These are phyloP conservation scores for Steinernema carpocapsae DNA, from an alignment of 2,888 invertebrate genomes.

Conservation along the genomic window DNA sequence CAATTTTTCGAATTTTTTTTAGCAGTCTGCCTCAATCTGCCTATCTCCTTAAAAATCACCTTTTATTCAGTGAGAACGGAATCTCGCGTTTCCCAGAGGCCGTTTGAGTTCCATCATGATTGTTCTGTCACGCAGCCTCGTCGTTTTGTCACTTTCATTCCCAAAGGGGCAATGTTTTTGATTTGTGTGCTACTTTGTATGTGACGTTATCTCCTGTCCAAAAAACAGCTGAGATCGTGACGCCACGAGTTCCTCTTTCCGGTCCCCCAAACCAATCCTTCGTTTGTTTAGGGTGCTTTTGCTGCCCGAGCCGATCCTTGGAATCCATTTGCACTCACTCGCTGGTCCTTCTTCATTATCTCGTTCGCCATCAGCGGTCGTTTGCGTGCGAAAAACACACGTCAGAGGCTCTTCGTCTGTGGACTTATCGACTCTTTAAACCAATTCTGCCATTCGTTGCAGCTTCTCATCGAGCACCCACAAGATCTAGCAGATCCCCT, in stretches of 20 bases:
- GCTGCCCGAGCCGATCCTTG: neutral
- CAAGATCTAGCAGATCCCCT: neutral
- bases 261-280: neutral
- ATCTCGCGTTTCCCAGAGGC: neutral
- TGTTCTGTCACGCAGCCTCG: neutral
- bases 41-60: neutral
- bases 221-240: neutral
- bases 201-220: neutral
- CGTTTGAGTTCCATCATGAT: neutral
- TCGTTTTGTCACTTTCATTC: neutral
- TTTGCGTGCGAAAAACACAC: constrained; percentile 32
- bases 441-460: constrained; percentile 26
- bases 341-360: neutral
- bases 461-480: neutral
- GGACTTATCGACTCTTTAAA: constrained; percentile 8
- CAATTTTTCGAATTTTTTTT: too few relatives aligned
- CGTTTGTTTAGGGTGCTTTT: neutral
- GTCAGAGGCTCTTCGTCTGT: constrained; percentile 12
- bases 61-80: neutral
- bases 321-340: constrained; percentile 15
- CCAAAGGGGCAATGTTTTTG: constrained; percentile 7
- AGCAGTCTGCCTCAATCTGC: too few relatives aligned
- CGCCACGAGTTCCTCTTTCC: neutral
- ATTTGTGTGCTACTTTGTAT: neutral
- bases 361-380: neutral